Conservation (phyloP, 2,113 vertebrate genomes). For the Corydoras maculifer region DNA sequence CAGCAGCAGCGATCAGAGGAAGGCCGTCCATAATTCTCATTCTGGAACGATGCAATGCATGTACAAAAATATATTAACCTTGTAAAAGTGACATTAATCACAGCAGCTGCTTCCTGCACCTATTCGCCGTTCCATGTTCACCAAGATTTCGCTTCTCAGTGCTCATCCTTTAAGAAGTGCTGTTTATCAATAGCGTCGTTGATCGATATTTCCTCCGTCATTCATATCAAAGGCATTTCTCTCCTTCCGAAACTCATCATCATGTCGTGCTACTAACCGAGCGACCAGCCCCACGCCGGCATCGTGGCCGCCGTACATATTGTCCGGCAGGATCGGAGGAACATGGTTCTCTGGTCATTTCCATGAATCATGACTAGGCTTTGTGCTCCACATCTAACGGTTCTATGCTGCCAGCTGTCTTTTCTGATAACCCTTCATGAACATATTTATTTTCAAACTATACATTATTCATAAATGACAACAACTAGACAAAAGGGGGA, state of each 20-base stretch:
- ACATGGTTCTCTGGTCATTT: constrained; percentile 44
- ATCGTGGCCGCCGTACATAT: constrained; percentile 28
- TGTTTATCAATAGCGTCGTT: constrained; percentile 15
- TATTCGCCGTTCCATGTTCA: constrained; percentile 14
- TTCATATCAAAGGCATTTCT: constrained; percentile 30
- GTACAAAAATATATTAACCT: constrained; percentile 6
- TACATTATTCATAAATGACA: constrained; percentile 73
- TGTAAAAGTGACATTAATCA: constrained; percentile 5
- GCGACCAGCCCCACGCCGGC: constrained; percentile 18
- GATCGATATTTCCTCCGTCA: constrained; percentile 14
- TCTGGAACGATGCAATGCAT: neutral
- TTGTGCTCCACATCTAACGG: constrained; percentile 64
- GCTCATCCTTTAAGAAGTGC: constrained; percentile 7
- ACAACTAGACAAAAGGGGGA: constrained; percentile 68
- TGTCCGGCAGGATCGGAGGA: too few relatives aligned
- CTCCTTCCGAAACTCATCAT: constrained; percentile 22
- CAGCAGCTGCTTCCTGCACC: neutral
- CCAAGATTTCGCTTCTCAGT: constrained; percentile 8
- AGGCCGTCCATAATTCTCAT: too few relatives aligned
- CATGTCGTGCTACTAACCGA: constrained; percentile 34
- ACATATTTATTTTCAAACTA: constrained; percentile 73
- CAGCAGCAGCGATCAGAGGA: constrained; percentile 3
- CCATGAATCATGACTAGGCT: constrained; percentile 57
- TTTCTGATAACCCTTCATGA: constrained; percentile 68
- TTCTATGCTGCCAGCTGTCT: constrained; percentile 75